phyloP scores from a whole-genome alignment of 2,113 vertebrate genomes.

The Peromyscus leucopus region DNA sequence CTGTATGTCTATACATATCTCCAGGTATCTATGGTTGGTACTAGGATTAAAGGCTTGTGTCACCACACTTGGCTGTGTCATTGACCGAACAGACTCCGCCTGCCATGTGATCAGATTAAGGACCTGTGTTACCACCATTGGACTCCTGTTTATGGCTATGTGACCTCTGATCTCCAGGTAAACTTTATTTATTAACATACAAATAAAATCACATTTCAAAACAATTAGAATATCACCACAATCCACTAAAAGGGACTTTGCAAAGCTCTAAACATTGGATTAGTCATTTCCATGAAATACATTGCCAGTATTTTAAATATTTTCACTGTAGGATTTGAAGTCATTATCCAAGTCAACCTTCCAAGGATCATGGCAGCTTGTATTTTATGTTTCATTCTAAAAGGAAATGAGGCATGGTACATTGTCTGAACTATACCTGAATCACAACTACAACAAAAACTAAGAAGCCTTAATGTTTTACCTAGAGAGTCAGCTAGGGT shows the following conservation, averaged over 20 bases:
- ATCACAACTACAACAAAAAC: not conserved
- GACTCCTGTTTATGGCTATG: too few species aligned
- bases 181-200: too few species aligned
- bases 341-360: conserved; percentile 36
- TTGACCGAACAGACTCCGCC: too few species aligned
- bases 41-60: too few species aligned
- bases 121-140: too few species aligned
- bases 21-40: too few species aligned
- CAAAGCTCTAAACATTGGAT: conserved; percentile 28
- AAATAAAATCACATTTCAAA: too few species aligned
- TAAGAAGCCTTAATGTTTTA: not conserved
- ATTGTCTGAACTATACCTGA: not conserved
- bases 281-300: conserved; percentile 43
- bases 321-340: conserved; percentile 38
- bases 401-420: not conserved
- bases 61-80: too few species aligned
- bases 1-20: too few species aligned
- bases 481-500: not conserved
- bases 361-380: not conserved
- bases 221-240: too few species aligned
- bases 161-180: too few species aligned
- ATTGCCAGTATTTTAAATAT: conserved; percentile 39
- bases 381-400: conserved; percentile 46
- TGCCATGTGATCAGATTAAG: too few species aligned
- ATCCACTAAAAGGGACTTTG: not conserved